A percentile compares a stretch with the other conserved stretches of the same genome.
phyloP scores from a whole-genome alignment of 2,113 vertebrate genomes.

The Lampris megalopsis region DNA sequence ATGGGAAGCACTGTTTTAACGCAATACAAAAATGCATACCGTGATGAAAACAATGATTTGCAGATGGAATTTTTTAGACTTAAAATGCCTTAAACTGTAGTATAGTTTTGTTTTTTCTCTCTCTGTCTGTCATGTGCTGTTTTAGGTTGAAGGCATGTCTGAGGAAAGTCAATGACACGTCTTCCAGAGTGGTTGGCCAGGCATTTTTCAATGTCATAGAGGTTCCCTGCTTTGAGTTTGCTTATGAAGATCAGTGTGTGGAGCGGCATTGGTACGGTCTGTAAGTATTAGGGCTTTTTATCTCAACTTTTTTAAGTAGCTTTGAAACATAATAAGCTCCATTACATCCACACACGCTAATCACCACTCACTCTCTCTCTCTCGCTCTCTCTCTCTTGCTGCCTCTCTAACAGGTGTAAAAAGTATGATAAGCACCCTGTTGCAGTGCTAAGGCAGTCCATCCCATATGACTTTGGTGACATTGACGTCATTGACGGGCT shows the following conservation, averaged over 20 bases:
- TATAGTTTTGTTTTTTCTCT: not conserved
- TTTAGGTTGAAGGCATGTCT: constrained; percentile 88
- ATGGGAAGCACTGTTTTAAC: too few relatives aligned
- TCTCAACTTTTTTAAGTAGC: constrained; percentile 12
- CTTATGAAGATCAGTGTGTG: constrained; percentile 87
- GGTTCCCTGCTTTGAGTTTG: constrained; percentile 89
- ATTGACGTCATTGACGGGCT: constrained; percentile 85
- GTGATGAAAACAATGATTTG: not conserved
- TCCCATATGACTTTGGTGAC: constrained; percentile 87
- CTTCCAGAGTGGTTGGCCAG: constrained; percentile 88
- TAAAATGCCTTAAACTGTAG: not conserved
- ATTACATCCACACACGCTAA: not conserved
- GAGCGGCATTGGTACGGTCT: constrained; percentile 91
- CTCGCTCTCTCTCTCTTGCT: not conserved
- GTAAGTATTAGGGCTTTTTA: constrained; percentile 82
- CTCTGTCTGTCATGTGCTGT: constrained; percentile 11
- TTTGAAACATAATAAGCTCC: constrained; percentile 8
- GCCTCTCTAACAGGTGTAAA: constrained; percentile 83
- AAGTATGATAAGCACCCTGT: constrained; percentile 84
- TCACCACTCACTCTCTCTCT: not conserved
- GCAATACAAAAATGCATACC: too few relatives aligned
- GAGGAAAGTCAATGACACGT: constrained; percentile 85
- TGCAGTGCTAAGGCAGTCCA: constrained; percentile 85
- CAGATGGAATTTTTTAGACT: not conserved
- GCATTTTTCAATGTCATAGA: constrained; percentile 91